Evolutionary conservation across 2,888 invertebrate species (phyloP).

Genomic region (Apoda limacodes): DNA sequence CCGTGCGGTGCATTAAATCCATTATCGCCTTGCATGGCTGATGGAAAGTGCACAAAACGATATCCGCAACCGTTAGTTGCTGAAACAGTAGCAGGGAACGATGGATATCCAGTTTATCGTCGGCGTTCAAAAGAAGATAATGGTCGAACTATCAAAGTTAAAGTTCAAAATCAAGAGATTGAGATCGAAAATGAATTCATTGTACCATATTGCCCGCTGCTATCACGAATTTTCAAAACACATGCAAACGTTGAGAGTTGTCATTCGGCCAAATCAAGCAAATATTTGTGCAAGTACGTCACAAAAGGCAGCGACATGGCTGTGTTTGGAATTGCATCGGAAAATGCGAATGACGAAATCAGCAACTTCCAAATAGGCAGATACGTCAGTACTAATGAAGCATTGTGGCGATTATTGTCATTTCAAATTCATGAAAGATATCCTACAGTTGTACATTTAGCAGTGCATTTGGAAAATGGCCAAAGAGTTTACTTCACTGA

Average conservation of each 20-base stretch:
- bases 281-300: conserved; percentile 32
- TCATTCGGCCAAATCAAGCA: conserved; percentile 20
- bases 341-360: conserved; percentile 24
- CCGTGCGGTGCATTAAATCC: too few species aligned
- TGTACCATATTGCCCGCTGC: conserved; percentile 21
- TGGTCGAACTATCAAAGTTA: too few species aligned
- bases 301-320: conserved; percentile 41
- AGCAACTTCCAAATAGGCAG: conserved; percentile 22
- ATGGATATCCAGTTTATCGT: too few species aligned
- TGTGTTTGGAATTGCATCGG: conserved; percentile 24
- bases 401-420: conserved; percentile 22
- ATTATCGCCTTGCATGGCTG: too few species aligned
- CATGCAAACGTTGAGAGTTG: conserved; percentile 21
- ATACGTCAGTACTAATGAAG: conserved; percentile 23
- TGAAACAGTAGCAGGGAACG: conserved; percentile 22
- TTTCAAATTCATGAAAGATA: conserved; percentile 20
- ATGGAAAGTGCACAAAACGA: too few species aligned
- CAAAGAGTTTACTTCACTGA: conserved; percentile 16
- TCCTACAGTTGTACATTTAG: conserved; percentile 17
- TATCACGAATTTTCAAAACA: conserved; percentile 19
- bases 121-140: too few species aligned
- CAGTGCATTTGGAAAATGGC: too few species aligned
- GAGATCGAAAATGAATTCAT: conserved; percentile 18
- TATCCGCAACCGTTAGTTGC: conserved; percentile 17
- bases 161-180: conserved; percentile 17